phyloP scores from a whole-genome alignment of 2,888 invertebrate species.

The Galerucella pusilla region DNA sequence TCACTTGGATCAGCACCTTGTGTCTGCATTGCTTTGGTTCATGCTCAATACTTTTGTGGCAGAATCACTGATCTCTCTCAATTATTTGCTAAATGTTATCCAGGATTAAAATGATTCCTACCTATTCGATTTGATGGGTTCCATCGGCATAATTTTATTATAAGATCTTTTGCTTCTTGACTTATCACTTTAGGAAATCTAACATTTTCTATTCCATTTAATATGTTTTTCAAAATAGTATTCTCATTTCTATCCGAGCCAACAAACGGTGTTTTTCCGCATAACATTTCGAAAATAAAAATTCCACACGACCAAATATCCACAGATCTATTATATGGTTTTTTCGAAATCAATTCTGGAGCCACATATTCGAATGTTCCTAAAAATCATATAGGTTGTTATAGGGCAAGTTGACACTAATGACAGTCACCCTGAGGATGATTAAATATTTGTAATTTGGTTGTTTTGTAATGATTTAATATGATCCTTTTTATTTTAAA shows the following conservation, averaged over 20 bases:
- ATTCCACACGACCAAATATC: conserved; percentile 95
- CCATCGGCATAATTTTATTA: conserved; percentile 83
- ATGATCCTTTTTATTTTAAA: no score
- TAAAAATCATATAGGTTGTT: neutral
- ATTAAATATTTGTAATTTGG: no score
- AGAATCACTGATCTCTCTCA: no score
- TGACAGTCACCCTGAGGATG: no score
- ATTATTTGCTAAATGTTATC: no score
- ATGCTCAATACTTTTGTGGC: no score
- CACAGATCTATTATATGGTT: conserved; percentile 82
- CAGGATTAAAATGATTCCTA: neutral
- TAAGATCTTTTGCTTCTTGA: conserved; percentile 81
- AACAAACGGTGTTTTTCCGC: conserved; percentile 86
- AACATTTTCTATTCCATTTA: conserved; percentile 66
- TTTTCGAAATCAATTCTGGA: conserved; percentile 89
- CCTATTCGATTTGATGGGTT: conserved; percentile 66
- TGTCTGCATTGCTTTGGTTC: no score
- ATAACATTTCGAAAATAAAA: conserved; percentile 84
- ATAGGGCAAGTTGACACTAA: no score
- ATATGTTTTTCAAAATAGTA: conserved; percentile 90
- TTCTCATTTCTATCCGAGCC: conserved; percentile 79
- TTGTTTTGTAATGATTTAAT: no score
- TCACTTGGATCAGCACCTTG: no score
- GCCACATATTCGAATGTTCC: conserved; percentile 92
- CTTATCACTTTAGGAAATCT: conserved; percentile 80